Conservation (phyloP, 53 echinoderm and acorn worm species). For the Mesocentrotus franciscanus region DNA sequence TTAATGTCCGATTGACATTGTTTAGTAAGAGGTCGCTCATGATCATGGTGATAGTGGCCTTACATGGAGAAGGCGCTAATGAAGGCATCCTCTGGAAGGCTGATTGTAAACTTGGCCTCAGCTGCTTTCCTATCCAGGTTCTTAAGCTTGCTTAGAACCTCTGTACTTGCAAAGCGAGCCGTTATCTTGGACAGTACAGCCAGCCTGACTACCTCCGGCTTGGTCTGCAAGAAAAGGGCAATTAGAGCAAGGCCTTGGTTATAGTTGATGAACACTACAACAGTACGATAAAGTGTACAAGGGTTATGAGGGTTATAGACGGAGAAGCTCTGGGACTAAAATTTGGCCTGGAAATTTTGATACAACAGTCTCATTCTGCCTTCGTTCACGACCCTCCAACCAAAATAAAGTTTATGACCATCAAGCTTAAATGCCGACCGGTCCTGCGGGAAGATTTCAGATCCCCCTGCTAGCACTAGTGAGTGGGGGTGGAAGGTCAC, state of each 20-base stretch:
- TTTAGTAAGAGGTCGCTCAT: not conserved
- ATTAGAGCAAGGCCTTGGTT: not conserved
- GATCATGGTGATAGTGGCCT: conserved; percentile 28
- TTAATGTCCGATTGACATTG: not conserved
- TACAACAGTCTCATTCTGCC: not conserved
- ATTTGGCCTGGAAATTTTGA: not conserved
- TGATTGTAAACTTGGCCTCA: conserved; percentile 80
- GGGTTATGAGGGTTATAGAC: not conserved
- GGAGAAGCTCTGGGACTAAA: not conserved
- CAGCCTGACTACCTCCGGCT: conserved; percentile 16
- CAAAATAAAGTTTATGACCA: too few species aligned
- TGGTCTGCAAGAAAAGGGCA: not conserved
- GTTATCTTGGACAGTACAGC: conserved; percentile 69
- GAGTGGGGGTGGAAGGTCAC: too few species aligned
- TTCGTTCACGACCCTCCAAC: too few species aligned
- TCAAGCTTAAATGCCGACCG: too few species aligned
- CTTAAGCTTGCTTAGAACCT: conserved; percentile 65
- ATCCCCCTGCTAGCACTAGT: too few species aligned
- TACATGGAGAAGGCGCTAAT: conserved; percentile 93
- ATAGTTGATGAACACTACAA: not conserved
- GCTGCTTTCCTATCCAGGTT: conserved; percentile 70
- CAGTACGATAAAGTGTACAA: not conserved
- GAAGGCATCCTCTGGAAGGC: conserved; percentile 81
- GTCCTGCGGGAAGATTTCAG: too few species aligned
- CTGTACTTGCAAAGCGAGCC: conserved; percentile 85